Percentiles rank a stretch among this genome's conserved stretches.
phyloP scores from a whole-genome alignment of 2,797 vertebrate species.

The Clarias platycephalus region DNA sequence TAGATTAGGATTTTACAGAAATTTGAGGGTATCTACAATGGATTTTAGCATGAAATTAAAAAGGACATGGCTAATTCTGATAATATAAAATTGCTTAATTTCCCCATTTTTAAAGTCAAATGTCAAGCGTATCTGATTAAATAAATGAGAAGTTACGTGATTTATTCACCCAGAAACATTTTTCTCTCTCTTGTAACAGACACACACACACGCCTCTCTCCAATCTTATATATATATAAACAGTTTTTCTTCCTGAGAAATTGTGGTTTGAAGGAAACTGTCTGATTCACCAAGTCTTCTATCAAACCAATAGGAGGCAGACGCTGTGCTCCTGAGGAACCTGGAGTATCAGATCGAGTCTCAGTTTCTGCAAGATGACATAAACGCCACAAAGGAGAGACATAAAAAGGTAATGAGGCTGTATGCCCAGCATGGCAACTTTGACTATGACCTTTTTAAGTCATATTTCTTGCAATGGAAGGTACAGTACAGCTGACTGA shows the following conservation, averaged over 20 bases:
- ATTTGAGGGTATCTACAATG: not conserved
- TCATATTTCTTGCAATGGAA: not conserved
- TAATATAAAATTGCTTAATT: slow-evolving; percentile 8
- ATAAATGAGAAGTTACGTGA: not conserved
- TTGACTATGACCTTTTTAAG: not conserved
- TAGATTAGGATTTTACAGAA: not conserved
- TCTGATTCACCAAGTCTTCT: slow-evolving; percentile 7
- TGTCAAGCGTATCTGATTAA: not conserved
- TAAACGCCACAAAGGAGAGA: slow-evolving; percentile 88
- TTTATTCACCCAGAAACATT: not conserved
- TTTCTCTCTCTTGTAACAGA: not conserved
- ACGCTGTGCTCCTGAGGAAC: slow-evolving; percentile 84
- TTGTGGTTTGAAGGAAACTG: not conserved
- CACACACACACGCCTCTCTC: not conserved
- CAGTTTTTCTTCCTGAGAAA: not conserved
- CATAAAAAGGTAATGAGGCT: slow-evolving; percentile 84
- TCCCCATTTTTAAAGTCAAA: not conserved
- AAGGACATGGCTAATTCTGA: not conserved
- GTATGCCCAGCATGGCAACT: not conserved
- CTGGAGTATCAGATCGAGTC: slow-evolving; percentile 89
- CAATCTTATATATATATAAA: not conserved
- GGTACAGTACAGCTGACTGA: not conserved
- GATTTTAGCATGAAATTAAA: not conserved
- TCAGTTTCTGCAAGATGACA: slow-evolving; percentile 93
- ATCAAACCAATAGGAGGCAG: slow-evolving; percentile 81